These are phyloP conservation scores for Xyliphius kryptos DNA, from an alignment of 2,113 vertebrate genomes.

Conservation along the genomic window DNA sequence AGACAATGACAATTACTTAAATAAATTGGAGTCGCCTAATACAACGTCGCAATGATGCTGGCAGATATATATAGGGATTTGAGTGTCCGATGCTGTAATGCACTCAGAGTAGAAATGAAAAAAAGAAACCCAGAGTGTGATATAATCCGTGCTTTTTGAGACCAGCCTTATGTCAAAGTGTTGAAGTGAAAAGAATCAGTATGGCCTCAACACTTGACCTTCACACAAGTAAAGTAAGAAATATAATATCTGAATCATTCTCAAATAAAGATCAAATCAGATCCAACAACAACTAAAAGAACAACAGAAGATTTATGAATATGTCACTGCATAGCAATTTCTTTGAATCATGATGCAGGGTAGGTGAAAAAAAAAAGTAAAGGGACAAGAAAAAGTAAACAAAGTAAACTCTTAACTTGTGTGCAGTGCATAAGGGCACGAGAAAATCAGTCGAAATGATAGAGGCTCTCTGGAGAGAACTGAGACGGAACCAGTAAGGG, in stretches of 20 bases:
- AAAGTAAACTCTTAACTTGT: constrained; percentile 12
- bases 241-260: constrained; percentile 26
- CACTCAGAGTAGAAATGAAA: constrained; percentile 10
- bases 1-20: constrained; percentile 5
- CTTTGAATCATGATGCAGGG: constrained; percentile 18
- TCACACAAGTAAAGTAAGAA: constrained; percentile 27
- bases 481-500: constrained; percentile 30
- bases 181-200: constrained; percentile 37
- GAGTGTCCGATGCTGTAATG: constrained; percentile 19
- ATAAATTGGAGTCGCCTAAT: constrained; percentile 15
- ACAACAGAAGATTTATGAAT: not conserved
- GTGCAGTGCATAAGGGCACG: not conserved
- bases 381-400: constrained; percentile 18
- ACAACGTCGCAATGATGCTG: not conserved
- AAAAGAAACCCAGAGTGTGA: constrained; percentile 16
- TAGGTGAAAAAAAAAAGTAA: constrained; percentile 6
- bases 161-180: constrained; percentile 36
- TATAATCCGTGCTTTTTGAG: constrained; percentile 13
- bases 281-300: not conserved
- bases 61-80: constrained; percentile 12
- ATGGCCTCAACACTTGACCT: constrained; percentile 35
- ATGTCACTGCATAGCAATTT: constrained; percentile 30
- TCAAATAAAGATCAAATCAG: constrained; percentile 15
- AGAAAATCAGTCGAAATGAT: constrained; percentile 4
- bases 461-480: constrained; percentile 40